Base-by-base conservation (phyloP, 2,797 vertebrate genomes). In the Rhynchotus rufescens region DNA sequence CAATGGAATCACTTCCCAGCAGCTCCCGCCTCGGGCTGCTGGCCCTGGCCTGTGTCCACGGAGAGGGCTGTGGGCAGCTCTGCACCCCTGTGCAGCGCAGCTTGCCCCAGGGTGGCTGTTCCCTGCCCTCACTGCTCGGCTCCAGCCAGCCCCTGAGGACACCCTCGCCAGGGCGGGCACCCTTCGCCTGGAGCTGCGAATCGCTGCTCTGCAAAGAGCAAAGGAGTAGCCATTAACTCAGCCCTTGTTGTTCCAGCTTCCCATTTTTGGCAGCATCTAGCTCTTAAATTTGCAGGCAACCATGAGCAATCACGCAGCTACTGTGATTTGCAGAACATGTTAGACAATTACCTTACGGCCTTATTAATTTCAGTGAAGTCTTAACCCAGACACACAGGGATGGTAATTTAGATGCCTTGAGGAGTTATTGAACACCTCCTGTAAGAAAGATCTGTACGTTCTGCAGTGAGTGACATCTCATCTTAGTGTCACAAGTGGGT, bases 401-500 rank as follows among this genome's bases (percentile, higher is more conserved):
- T 57, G 73, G 86, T 88, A 94, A 96, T 92, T 87, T 87, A 94
- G 88, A 90, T 89, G 88, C 88, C 89, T 86, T 0, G 1, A 83
- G 73, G 66, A 88, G 86, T 91, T 94, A 94, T 62, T 85, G 93
- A 94, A 94, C 82, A 84, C 60, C 44, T 93, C 84, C 66, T 10
- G 30, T 74, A 86, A 76, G 89, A 89, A 79, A 89, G 64, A 76
- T 62, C 73, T 79, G 76, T 80, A 73, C 81, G 62, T 91, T 93
- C 90, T 93, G 79, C 69, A 78, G 56, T 82, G 88, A 95, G 56
- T 90, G 93, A 90, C 86, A 80, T 91, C 79, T 93, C 73, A 62
- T 93, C 88, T 90, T 88, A 91, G 77, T 77, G 84, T 94, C 93
- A 94, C 88, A 92, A 87, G 71, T 61, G 60, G 52, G 47, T 92